phyloP scores from a whole-genome alignment of 2,113 vertebrate genomes.

The Carassius gibelio region DNA sequence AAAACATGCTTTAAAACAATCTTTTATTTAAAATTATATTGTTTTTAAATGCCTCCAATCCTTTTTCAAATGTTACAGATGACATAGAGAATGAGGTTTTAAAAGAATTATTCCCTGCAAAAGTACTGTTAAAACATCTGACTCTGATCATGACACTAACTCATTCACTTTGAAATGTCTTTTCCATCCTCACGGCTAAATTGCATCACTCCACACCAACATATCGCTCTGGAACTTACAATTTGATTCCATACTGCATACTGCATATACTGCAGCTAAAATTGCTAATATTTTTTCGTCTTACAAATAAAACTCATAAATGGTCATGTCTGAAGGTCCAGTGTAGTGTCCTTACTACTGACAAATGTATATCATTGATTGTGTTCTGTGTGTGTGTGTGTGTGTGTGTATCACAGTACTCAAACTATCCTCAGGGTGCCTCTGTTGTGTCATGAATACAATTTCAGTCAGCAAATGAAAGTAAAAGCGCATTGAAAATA shows the following conservation, averaged over 20 bases:
- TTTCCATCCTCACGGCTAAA: not conserved
- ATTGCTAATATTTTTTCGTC: not conserved
- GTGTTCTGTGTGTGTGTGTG: too few relatives aligned
- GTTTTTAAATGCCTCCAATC: too few relatives aligned
- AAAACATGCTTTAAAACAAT: too few relatives aligned
- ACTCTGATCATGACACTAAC: not conserved
- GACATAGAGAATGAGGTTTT: constrained; percentile 75
- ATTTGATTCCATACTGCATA: not conserved
- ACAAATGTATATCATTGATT: not conserved
- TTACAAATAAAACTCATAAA: not conserved
- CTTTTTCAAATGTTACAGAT: constrained; percentile 73
- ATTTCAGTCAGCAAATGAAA: not conserved
- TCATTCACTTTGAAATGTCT: constrained; percentile 4
- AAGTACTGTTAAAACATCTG: constrained; percentile 14
- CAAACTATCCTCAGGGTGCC: constrained; percentile 21
- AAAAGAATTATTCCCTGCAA: constrained; percentile 6
- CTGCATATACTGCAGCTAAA: not conserved
- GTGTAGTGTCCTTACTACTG: not conserved
- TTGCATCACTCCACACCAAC: not conserved
- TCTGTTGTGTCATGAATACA: constrained; percentile 1
- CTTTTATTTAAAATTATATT: too few relatives aligned
- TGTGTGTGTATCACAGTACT: not conserved
- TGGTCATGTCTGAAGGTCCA: not conserved
- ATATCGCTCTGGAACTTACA: not conserved
- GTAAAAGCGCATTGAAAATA: not conserved